Conservation (phyloP, 2,797 vertebrate genomes). For the Bovichtus diacanthus region DNA sequence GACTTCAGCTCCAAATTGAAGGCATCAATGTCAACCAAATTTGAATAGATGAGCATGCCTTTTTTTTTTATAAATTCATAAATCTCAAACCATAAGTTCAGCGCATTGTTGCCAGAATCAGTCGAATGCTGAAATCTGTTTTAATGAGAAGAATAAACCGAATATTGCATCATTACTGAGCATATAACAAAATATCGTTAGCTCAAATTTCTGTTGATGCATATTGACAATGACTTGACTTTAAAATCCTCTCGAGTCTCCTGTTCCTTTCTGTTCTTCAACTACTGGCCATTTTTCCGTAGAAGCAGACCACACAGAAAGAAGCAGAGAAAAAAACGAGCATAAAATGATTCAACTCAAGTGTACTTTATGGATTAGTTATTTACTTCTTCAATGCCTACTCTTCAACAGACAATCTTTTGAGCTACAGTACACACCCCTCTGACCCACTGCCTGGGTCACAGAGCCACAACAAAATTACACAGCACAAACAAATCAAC, state of each 20-base stretch:
- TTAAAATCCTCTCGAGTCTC: neutral
- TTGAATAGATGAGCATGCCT: neutral
- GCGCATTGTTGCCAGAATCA: neutral
- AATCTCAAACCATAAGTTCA: neutral
- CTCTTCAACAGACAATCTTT: slow-evolving; percentile 4
- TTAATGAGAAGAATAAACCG: neutral
- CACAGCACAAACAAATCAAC: slow-evolving; percentile 33
- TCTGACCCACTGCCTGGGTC: slow-evolving; percentile 3
- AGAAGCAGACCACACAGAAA: neutral
- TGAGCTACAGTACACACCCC: slow-evolving; percentile 9
- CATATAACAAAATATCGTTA: neutral
- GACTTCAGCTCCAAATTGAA: neutral
- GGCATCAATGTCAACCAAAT: neutral
- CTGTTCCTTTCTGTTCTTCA: neutral
- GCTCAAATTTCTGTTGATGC: neutral
- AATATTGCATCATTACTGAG: neutral
- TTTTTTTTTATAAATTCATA: neutral
- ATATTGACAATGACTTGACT: neutral
- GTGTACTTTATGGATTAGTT: slow-evolving; percentile 14
- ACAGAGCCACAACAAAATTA: slow-evolving; percentile 16
- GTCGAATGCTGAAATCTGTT: neutral
- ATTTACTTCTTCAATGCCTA: neutral
- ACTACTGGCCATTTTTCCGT: neutral
- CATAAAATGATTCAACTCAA: neutral
- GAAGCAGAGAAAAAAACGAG: neutral